Percentiles rank a stretch among this genome's conserved stretches.
Evolutionary conservation across 2,888 invertebrate species (phyloP).

Genomic region (Cheilosia variabilis): DNA sequence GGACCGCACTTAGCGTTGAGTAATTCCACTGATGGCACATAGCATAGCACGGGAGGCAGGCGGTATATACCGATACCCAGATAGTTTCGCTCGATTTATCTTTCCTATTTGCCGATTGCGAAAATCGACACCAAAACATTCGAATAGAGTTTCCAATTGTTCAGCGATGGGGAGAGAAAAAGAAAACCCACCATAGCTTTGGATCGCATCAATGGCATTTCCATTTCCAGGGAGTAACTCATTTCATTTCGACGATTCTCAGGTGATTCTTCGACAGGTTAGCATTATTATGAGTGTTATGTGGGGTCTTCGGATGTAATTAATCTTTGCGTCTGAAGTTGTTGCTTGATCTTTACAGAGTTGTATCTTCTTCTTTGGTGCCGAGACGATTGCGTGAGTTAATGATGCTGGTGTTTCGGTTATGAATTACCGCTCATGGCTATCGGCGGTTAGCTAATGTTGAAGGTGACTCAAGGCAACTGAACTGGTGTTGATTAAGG

Average conservation of each 20-base stretch:
- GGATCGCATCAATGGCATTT: slow-evolving; percentile 44
- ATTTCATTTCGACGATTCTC: slow-evolving; percentile 46
- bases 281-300: slow-evolving; percentile 24
- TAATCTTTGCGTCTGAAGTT: slow-evolving; percentile 29
- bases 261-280: slow-evolving; percentile 62
- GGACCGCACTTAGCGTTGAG: slow-evolving; percentile 44
- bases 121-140: slow-evolving; percentile 70
- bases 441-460: slow-evolving; percentile 46
- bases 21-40: slow-evolving; percentile 31
- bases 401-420: slow-evolving; percentile 22
- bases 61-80: not conserved
- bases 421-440: slow-evolving; percentile 41
- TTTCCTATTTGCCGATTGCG: slow-evolving; percentile 52
- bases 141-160: slow-evolving; percentile 56
- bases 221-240: slow-evolving; percentile 24
- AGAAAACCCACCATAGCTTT: slow-evolving; percentile 8
- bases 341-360: slow-evolving; percentile 30
- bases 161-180: slow-evolving; percentile 31
- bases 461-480: slow-evolving; percentile 53
- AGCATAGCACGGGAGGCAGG: not conserved
- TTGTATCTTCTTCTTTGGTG: slow-evolving; percentile 9
- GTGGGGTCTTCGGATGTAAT: slow-evolving; percentile 52
- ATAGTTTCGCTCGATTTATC: slow-evolving; percentile 58
- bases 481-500: slow-evolving; percentile 49
- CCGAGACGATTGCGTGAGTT: slow-evolving; percentile 10